These are phyloP conservation scores for Chelon labrosus DNA, from an alignment of 2,797 vertebrate genomes.

Conservation along the genomic window DNA sequence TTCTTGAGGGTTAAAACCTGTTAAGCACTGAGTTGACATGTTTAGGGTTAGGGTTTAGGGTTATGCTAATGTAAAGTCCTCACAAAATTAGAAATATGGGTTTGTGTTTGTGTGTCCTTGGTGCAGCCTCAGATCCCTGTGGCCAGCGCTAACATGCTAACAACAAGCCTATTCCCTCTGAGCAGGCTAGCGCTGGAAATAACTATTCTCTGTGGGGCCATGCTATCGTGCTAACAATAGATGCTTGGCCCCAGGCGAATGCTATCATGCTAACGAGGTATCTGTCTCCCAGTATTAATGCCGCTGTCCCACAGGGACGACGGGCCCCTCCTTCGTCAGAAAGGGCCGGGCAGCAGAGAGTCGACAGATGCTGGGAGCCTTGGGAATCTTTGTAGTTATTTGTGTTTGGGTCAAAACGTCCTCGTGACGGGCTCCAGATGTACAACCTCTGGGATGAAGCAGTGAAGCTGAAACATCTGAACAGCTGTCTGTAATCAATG, in stretches of 20 bases:
- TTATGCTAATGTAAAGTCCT: too few species aligned
- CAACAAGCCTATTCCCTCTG: conserved; percentile 35
- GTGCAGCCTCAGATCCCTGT: conserved; percentile 5
- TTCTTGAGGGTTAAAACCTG: too few species aligned
- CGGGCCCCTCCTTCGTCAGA: conserved; percentile 41
- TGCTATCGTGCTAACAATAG: conserved; percentile 73
- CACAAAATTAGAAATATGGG: background rate
- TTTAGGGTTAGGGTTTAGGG: too few species aligned
- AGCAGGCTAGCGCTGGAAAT: conserved; percentile 47
- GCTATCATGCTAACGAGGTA: conserved; percentile 73
- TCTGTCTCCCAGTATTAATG: conserved; percentile 68
- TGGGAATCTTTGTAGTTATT: conserved; percentile 21
- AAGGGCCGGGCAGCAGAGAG: conserved; percentile 18
- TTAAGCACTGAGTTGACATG: too few species aligned
- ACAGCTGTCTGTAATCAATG: background rate
- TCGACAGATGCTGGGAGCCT: conserved; percentile 46
- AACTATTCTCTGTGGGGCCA: conserved; percentile 33
- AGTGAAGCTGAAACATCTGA: conserved; percentile 2
- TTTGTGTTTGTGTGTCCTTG: conserved; percentile 37
- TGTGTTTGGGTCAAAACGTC: conserved; percentile 32
- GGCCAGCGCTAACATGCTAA: conserved; percentile 48
- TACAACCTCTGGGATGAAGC: background rate
- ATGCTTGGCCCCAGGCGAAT: conserved; percentile 19
- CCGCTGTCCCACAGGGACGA: conserved; percentile 32
- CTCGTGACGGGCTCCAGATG: conserved; percentile 3